phyloP scores from a whole-genome alignment of 2,888 invertebrate species.

The Drosophila infuscata region DNA sequence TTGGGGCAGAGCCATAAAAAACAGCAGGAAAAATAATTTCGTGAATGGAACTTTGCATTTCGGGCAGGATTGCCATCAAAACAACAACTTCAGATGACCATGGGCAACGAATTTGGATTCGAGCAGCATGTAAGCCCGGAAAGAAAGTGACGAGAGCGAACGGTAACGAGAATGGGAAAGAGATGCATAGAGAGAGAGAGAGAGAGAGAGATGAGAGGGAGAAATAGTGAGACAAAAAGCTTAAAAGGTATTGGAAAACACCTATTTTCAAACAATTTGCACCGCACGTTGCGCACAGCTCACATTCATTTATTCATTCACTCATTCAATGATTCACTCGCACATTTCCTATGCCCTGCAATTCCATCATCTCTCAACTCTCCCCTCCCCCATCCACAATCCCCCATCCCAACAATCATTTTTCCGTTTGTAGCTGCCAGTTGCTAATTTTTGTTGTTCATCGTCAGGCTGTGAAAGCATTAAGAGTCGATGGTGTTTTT shows the following conservation, averaged over 20 bases:
- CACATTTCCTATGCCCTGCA: neutral
- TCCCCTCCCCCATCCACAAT: no score
- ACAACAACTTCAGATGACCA: neutral
- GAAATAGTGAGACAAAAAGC: no score
- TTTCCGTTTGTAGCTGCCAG: slow-evolving; percentile 21
- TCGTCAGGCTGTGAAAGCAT: slow-evolving; percentile 9
- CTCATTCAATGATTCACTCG: slow-evolving; percentile 17
- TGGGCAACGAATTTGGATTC: neutral
- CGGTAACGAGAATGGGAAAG: neutral
- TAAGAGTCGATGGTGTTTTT: neutral
- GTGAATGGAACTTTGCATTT: neutral
- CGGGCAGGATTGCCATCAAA: neutral
- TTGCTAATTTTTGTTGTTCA: slow-evolving; percentile 65
- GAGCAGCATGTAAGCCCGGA: neutral
- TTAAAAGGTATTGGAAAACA: slow-evolving; percentile 11
- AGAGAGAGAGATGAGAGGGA: neutral
- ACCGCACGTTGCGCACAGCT: slow-evolving; percentile 25
- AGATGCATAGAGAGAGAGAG: neutral
- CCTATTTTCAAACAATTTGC: slow-evolving; percentile 23
- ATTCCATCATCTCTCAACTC: neutral
- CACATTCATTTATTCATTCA: slow-evolving; percentile 16
- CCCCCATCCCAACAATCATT: neutral
- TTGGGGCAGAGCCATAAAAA: neutral
- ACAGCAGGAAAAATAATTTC: neutral
- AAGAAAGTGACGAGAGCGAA: neutral